Base-by-base conservation (phyloP, 2,113 vertebrate genomes). In the Furnarius figulus region DNA sequence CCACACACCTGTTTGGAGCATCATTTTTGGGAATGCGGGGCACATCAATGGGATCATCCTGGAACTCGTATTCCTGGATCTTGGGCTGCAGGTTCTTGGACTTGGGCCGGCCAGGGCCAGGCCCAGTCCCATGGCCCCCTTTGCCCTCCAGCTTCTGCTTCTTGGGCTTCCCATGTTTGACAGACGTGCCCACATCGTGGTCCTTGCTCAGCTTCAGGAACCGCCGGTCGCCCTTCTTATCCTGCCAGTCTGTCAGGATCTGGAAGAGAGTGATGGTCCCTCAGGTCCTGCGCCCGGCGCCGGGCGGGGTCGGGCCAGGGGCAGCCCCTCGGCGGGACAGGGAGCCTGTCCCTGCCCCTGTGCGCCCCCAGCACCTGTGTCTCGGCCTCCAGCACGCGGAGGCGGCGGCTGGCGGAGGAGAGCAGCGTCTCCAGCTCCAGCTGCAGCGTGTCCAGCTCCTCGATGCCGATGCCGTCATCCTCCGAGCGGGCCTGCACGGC, bases 181-280 rank as follows among this genome's bases (percentile, higher is more conserved):
- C 98, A 4, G 99, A 98, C 13, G 98, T 97, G 31, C 99, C 98
- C 10, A 99, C 98, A 67, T 99, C 99, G 1, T 99, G 98, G 59
- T 99, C 99, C 97, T 99, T 99, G 49, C 98, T 98, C 87, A 98
- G 93, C 96, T 99, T 99, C 92, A 99, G 93, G 85, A 99, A 99
- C 21, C 99, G 98, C 62, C 99, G 98, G 86, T 99, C 99, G 4
- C 99, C 99, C 92, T 99, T 99, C 97, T 99, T 99, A 97, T 99
- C 99, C 93, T 99, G 99, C 99, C 99, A 99, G 90, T 99, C 99
- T 7, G 99, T 99, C 65, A 99, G 98, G 95, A 99, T 99, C 99
- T 99, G 97, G 75, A 96, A 95, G 17, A 91, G 63, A 97, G 23
- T 22, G 9, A 83, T 56, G 35, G 9, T 25, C 27, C 27, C 2